A percentile compares a stretch with the other conserved stretches of the same genome.
phyloP scores from a whole-genome alignment of 2,113 vertebrate species.

The Todiramphus saurophagus region DNA sequence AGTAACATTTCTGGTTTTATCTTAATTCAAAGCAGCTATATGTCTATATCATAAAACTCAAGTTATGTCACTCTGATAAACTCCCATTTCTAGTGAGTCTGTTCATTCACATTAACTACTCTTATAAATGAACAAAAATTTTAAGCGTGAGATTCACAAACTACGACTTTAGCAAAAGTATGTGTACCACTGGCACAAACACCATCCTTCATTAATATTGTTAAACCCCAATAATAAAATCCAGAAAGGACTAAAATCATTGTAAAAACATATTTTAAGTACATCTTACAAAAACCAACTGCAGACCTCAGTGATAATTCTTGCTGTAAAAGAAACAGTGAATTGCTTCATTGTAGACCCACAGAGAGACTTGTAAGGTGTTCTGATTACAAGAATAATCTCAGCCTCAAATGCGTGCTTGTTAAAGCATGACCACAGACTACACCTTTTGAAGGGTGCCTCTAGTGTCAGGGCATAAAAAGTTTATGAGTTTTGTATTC shows the following conservation, averaged over 20 bases:
- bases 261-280: not conserved
- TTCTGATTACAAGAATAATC: not conserved
- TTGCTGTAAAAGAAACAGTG: not conserved
- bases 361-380: not conserved
- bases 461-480: not conserved
- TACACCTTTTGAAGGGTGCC: not conserved
- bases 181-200: not conserved
- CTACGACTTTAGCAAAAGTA: not conserved
- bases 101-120: not conserved
- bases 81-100: not conserved
- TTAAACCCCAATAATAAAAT: not conserved
- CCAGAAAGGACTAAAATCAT: not conserved
- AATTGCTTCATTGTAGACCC: not conserved
- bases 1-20: not conserved
- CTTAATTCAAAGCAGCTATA: not conserved
- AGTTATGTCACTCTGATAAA: not conserved
- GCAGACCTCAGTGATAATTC: not conserved
- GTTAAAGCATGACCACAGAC: not conserved
- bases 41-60: not conserved
- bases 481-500: not conserved
- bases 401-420: not conserved
- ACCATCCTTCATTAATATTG: not conserved
- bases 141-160: not conserved
- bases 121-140: not conserved
- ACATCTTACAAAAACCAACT: not conserved